Conservation (phyloP, 2,797 vertebrate species). For the Pipistrellus pygmaeus region DNA sequence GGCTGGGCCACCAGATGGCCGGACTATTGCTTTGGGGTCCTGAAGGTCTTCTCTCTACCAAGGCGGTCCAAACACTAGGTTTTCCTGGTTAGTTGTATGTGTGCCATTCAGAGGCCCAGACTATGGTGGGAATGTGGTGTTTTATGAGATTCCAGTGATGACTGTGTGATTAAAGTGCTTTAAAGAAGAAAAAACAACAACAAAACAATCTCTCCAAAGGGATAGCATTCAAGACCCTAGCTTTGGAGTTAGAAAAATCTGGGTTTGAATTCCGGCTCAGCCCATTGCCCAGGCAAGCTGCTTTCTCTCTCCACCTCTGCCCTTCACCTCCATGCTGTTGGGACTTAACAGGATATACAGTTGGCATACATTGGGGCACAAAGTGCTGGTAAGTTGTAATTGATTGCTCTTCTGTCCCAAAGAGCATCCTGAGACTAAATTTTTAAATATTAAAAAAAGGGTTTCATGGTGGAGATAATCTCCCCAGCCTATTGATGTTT, state of each 20-base stretch:
- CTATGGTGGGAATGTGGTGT: neutral
- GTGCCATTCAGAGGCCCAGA: neutral
- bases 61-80: neutral
- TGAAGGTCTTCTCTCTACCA: neutral
- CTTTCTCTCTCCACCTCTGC: neutral
- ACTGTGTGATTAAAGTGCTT: neutral
- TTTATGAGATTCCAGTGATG: neutral
- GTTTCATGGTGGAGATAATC: slow-evolving; percentile 18
- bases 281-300: neutral
- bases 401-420: neutral
- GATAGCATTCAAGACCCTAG: neutral
- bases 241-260: neutral
- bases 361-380: neutral
- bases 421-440: neutral
- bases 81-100: neutral
- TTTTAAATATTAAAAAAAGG: slow-evolving; percentile 28
- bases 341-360: slow-evolving; percentile 13
- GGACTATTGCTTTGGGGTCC: neutral
- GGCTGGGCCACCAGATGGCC: neutral
- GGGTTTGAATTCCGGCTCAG: neutral
- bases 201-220: neutral
- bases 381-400: neutral
- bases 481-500: neutral
- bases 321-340: neutral
- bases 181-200: neutral